Evolutionary conservation across 2,113 vertebrate genomes (phyloP).

Genomic region (Eonycteris spelaea): DNA sequence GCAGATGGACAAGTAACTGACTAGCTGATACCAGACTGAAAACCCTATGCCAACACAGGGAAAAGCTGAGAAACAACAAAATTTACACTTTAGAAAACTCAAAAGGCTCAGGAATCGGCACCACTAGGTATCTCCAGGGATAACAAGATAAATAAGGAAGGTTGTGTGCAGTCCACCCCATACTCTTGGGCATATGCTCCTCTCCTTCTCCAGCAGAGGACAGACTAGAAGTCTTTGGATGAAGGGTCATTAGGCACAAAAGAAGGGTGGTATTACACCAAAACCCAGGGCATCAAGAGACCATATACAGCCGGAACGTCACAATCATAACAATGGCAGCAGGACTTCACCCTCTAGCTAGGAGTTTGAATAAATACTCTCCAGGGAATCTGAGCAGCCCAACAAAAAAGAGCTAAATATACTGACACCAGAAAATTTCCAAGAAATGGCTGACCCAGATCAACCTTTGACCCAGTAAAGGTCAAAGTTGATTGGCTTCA

Average conservation of each 20-base stretch:
- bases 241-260: neutral
- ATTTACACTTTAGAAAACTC: conserved; percentile 1
- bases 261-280: neutral
- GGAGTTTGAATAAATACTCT: neutral
- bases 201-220: neutral
- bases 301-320: neutral
- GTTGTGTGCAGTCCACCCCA: neutral
- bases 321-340: neutral
- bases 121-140: neutral
- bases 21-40: neutral
- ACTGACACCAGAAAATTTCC: neutral
- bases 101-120: neutral
- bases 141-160: neutral
- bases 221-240: neutral
- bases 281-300: neutral
- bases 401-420: neutral
- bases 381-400: neutral
- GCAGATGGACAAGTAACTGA: conserved; percentile 38
- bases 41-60: neutral
- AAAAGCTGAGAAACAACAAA: neutral
- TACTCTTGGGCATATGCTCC: neutral
- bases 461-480: neutral
- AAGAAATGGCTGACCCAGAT: neutral
- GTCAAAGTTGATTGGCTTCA: neutral
- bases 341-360: neutral